These are phyloP conservation scores for Clamator glandarius DNA, from an alignment of 2,797 vertebrate species.

Conservation along the genomic window DNA sequence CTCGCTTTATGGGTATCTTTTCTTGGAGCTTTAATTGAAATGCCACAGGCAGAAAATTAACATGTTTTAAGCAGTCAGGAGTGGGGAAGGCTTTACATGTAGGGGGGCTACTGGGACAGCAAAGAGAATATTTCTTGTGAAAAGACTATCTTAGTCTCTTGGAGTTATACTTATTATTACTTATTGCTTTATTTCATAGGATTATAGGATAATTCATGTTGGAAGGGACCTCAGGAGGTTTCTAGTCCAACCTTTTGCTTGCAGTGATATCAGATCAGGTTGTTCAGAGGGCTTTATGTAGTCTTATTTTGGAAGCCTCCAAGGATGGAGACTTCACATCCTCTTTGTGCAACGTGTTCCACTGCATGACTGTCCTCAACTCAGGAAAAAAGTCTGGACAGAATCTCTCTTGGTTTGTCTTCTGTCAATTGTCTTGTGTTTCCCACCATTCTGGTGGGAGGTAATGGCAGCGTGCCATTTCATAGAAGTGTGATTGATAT, in stretches of 20 bases:
- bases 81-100: background rate
- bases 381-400: background rate
- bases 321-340: background rate
- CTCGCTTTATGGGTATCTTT: background rate
- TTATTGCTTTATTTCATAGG: background rate
- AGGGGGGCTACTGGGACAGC: background rate
- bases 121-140: background rate
- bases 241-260: background rate
- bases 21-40: background rate
- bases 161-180: too few relatives aligned
- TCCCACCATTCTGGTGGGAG: accelerated
- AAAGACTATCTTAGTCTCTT: too few relatives aligned
- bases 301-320: background rate
- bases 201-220: background rate
- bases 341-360: background rate
- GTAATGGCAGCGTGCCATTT: background rate
- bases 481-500: background rate
- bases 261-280: background rate
- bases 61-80: background rate
- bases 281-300: background rate
- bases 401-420: background rate
- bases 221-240: background rate
- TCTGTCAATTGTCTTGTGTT: background rate
- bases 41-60: background rate
- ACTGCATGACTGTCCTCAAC: background rate